Percentiles rank a stretch among this genome's conserved stretches.
Evolutionary conservation across 1,140 invertebrate species (phyloP).

Genomic region (Stegodyphus dumicola): DNA sequence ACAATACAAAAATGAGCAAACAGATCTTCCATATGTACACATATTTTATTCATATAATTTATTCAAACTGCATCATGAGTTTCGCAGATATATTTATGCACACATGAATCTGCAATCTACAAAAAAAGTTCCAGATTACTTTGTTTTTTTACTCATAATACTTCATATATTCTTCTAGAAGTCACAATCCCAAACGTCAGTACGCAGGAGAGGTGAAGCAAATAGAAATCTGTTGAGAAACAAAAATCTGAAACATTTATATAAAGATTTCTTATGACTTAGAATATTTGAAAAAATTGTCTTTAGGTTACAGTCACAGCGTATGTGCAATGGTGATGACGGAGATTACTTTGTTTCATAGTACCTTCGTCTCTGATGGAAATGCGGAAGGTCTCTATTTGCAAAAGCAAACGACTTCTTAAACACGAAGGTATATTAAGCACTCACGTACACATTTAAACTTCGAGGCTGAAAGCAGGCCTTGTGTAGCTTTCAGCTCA

Average conservation of each 20-base stretch:
- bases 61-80: conserved; percentile 51
- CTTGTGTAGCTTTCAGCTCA: too few relatives aligned
- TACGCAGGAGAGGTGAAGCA: not conserved
- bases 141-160: conserved; percentile 10
- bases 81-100: conserved; percentile 46
- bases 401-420: too few relatives aligned
- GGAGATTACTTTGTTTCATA: too few relatives aligned
- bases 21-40: conserved; percentile 57
- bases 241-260: conserved; percentile 36
- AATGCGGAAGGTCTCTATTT: too few relatives aligned
- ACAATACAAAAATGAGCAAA: too few relatives aligned
- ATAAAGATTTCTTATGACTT: conserved; percentile 46
- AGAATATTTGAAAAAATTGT: conserved; percentile 12
- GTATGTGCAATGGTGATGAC: too few relatives aligned
- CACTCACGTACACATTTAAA: too few relatives aligned
- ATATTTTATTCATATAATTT: conserved; percentile 55
- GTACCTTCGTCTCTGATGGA: too few relatives aligned
- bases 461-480: too few relatives aligned
- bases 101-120: conserved; percentile 50
- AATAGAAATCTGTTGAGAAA: conserved; percentile 7
- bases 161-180: conserved; percentile 8
- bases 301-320: too few relatives aligned
- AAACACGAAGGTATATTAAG: too few relatives aligned
- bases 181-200: not conserved
- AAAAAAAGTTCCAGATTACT: conserved; percentile 34